Base-by-base conservation (phyloP, 2,797 vertebrate species). In the Periophthalmus magnuspinnatus region DNA sequence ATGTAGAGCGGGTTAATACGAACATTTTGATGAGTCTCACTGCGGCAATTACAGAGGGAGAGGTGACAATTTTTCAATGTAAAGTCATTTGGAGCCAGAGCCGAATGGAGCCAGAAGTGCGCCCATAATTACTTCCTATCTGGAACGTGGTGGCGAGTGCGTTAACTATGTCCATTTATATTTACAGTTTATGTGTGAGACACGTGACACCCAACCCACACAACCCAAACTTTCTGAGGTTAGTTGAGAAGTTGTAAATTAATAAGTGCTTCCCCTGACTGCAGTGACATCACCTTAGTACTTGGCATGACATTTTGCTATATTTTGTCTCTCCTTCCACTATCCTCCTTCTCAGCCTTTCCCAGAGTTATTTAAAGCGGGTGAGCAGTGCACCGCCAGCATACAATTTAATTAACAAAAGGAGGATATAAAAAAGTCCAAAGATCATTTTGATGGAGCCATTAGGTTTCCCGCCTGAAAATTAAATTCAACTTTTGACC, bases 351-450 rank as follows among this genome's bases (percentile, higher is more conserved):
- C 67, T 71, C 63, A 36, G 63, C 75, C 71, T 57, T 28, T 67
- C 32, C 13, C 72, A 67, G 67, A 69, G 69, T 77, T 78, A 70
- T 79, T 82, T 70, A 68, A 74, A 78, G 74, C 67, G 34, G 61
- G 79, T 65, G 74, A 68, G 48, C 57, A 4, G 11, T 7, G 16
- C 58, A 47, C 58, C 21, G n/a, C 36, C 52, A 14, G 67, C 69
- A 71, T 79, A 78, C 70, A 70, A 68, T 82, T 84, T 83, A 79
- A 83, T 83, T 83, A 81, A 80, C 74, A 74, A 72, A 60, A 58
- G 5, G 0, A 11, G 38, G 47, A 52, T 71, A 72, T 76, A 72
- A 78, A 77, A 60, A 86, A 75, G 64, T 78, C 69, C 62, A 74
- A 33, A 78, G 71, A 74, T 74, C 69, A 65, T 80, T 79, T 36